These are phyloP conservation scores for Chunga burmeisteri DNA, from an alignment of 2,113 vertebrate species.

Conservation along the genomic window DNA sequence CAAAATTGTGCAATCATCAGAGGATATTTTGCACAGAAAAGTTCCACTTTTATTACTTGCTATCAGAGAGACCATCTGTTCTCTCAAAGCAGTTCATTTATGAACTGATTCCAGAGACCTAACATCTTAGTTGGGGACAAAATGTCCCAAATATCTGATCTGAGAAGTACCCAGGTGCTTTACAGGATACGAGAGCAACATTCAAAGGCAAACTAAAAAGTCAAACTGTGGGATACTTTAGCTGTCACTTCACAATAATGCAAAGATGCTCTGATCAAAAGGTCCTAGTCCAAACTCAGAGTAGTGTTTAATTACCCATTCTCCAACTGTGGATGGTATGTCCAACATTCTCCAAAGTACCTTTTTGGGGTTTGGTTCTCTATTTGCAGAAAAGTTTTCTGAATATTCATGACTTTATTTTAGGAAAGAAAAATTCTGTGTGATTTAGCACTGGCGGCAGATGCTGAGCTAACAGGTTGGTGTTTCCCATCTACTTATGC, in stretches of 20 bases:
- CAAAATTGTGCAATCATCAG: not conserved
- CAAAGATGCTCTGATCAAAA: not conserved
- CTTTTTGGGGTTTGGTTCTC: not conserved
- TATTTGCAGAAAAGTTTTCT: not conserved
- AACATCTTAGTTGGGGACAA: not conserved
- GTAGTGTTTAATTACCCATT: not conserved
- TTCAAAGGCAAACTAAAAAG: not conserved
- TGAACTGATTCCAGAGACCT: not conserved
- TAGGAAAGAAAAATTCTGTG: not conserved
- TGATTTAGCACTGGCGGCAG: not conserved
- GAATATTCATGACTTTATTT: not conserved
- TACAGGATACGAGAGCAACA: not conserved
- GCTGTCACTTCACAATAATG: not conserved
- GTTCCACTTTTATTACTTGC: not conserved
- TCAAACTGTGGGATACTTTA: not conserved
- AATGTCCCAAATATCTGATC: not conserved
- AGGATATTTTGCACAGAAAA: not conserved
- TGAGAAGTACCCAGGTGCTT: not conserved
- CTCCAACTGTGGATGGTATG: not conserved
- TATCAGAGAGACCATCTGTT: not conserved
- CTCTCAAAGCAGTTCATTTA: not conserved
- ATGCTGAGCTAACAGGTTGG: not conserved
- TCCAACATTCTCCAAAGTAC: not conserved
- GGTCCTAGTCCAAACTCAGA: not conserved
- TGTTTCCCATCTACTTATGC: not conserved